Conservation (phyloP, 2,888 invertebrate genomes). For the Colostygia pectinataria region DNA sequence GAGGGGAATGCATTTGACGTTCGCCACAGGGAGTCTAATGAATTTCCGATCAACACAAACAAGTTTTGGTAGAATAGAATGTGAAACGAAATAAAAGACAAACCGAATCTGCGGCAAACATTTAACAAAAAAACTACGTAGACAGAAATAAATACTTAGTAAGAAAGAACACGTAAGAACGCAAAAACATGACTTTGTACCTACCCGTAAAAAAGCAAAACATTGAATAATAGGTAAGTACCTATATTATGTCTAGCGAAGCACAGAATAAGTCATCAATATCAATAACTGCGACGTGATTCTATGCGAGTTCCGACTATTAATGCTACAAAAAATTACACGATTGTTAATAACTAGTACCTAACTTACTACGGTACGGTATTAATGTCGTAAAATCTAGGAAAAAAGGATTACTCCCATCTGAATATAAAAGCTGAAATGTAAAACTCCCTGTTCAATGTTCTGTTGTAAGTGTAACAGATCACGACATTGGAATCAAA, state of each 20-base stretch:
- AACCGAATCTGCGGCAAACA: too few species aligned
- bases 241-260: neutral
- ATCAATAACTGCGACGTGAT: conserved; percentile 11
- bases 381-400: too few species aligned
- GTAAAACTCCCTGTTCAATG: too few species aligned
- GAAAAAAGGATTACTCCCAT: too few species aligned
- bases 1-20: conserved; percentile 17
- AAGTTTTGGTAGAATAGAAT: conserved; percentile 1
- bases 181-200: neutral
- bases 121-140: neutral
- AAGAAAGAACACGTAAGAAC: neutral
- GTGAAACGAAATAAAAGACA: neutral
- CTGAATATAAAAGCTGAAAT: too few species aligned
- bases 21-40: conserved; percentile 15
- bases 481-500: neutral
- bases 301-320: conserved; percentile 6
- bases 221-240: too few species aligned
- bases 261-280: conserved; percentile 1
- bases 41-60: conserved; percentile 13
- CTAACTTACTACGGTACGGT: too few species aligned
- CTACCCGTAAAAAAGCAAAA: too few species aligned
- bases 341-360: neutral
- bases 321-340: neutral
- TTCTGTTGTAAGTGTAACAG: too few species aligned
- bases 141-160: neutral